Conservation (phyloP, 2,797 vertebrate genomes). For the Gadopsis bispinosus region DNA sequence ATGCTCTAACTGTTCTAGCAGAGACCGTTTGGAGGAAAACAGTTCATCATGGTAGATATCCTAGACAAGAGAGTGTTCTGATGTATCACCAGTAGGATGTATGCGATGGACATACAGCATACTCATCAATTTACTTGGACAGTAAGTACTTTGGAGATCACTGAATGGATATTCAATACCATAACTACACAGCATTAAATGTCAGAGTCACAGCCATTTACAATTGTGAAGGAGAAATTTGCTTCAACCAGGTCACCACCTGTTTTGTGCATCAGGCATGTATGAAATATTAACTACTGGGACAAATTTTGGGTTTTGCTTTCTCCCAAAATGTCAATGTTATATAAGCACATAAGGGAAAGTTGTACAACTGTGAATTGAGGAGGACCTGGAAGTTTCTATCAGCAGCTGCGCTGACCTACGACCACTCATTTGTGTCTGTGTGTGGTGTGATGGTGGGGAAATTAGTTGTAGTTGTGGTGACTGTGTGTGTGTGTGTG, state of each 20-base stretch:
- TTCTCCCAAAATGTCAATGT: slow-evolving; percentile 70
- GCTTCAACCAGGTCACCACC: slow-evolving; percentile 70
- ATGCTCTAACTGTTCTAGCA: slow-evolving; percentile 83
- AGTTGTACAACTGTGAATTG: slow-evolving; percentile 56
- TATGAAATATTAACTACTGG: slow-evolving; percentile 76
- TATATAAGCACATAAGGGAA: slow-evolving; percentile 73
- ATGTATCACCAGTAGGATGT: slow-evolving; percentile 72
- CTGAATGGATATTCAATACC: slow-evolving; percentile 72
- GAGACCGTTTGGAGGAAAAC: slow-evolving; percentile 72
- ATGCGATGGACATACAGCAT: slow-evolving; percentile 64
- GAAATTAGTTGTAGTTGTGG: slow-evolving; percentile 54
- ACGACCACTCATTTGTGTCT: slow-evolving; percentile 50
- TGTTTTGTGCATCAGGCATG: slow-evolving; percentile 74
- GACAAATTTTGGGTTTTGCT: slow-evolving; percentile 69
- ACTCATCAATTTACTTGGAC: slow-evolving; percentile 75
- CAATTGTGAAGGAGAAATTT: slow-evolving; percentile 55
- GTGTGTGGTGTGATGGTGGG: slow-evolving; percentile 47
- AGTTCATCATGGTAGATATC: slow-evolving; percentile 71
- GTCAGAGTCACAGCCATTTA: slow-evolving; percentile 57
- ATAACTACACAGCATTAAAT: slow-evolving; percentile 65
- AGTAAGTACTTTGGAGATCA: slow-evolving; percentile 72
- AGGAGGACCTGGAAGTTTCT: slow-evolving; percentile 76
- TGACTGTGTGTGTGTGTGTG: slow-evolving; percentile 39
- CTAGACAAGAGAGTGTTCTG: slow-evolving; percentile 68
- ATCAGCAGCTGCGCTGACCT: slow-evolving; percentile 76